Evolutionary conservation across 2,888 invertebrate genomes (phyloP).

Genomic region (Xylocampa areola): DNA sequence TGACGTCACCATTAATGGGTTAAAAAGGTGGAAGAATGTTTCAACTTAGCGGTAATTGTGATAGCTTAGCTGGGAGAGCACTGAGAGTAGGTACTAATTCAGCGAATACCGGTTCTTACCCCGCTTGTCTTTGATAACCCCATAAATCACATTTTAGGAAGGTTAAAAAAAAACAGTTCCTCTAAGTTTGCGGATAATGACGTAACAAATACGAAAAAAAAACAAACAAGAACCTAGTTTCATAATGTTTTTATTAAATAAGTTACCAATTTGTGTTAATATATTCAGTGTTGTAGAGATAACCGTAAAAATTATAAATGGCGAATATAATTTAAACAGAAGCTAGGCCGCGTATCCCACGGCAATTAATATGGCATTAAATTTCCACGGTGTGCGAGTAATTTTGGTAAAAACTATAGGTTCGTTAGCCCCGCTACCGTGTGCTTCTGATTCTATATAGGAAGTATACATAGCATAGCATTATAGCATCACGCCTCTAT

Average conservation of each 20-base stretch:
- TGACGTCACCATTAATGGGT: too few species aligned
- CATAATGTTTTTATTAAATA: neutral
- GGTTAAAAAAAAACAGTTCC: conserved; percentile 1
- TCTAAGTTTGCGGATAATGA: neutral
- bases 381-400: conserved; percentile 14
- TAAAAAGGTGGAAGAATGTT: too few species aligned
- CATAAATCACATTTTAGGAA: neutral
- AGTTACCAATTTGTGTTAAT: conserved; percentile 22
- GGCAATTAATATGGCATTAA: conserved; percentile 13
- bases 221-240: conserved; percentile 13
- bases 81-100: too few species aligned
- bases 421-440: conserved; percentile 12
- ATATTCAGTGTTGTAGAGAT: conserved; percentile 21
- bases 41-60: too few species aligned
- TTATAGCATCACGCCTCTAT: too few species aligned
- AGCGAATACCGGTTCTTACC: too few species aligned
- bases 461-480: neutral
- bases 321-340: conserved; percentile 5
- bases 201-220: conserved; percentile 16
- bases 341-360: conserved; percentile 18
- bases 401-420: conserved; percentile 7
- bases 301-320: conserved; percentile 26
- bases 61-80: too few species aligned
- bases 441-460: neutral
- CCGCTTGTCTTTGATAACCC: too few species aligned